Conservation (phyloP, 2,888 invertebrate species). For the Ptycholaimellus sp. region DNA sequence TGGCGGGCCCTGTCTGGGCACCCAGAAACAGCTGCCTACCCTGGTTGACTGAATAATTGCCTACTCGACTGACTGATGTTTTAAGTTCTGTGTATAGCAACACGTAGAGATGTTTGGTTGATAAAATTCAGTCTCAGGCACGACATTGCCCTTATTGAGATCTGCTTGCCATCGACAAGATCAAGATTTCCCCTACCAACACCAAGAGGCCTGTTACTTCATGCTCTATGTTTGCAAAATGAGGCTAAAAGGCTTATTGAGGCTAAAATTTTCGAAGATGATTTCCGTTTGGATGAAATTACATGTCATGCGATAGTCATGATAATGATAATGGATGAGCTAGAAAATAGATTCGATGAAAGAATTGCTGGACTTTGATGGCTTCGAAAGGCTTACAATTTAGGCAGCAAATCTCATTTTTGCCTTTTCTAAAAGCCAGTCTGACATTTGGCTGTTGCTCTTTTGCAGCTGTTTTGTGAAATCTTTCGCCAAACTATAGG, state of each 20-base stretch:
- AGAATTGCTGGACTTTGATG: not conserved
- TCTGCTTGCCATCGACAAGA: slow-evolving; percentile 58
- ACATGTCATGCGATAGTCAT: not conserved
- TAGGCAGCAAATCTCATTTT: not conserved
- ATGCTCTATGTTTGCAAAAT: not conserved
- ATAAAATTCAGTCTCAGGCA: slow-evolving; percentile 46
- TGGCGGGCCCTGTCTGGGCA: slow-evolving; percentile 85
- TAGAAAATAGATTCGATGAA: not conserved
- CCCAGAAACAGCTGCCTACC: slow-evolving; percentile 41
- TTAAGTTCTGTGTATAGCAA: too few relatives aligned
- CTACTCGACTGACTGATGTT: too few relatives aligned
- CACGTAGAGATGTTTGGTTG: too few relatives aligned
- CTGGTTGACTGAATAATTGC: too few relatives aligned
- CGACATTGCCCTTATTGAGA: slow-evolving; percentile 93
- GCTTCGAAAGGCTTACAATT: not conserved
- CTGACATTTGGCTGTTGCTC: too few relatives aligned
- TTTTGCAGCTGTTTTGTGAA: too few relatives aligned
- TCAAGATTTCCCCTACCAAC: slow-evolving; percentile 93
- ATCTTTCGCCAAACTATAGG: too few relatives aligned
- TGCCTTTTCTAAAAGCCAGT: too few relatives aligned
- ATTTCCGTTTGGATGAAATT: too few relatives aligned
- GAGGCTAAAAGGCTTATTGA: too few relatives aligned
- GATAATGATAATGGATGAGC: not conserved
- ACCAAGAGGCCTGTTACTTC: slow-evolving; percentile 89
- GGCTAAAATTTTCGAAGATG: too few relatives aligned